Evolutionary conservation across 2,888 invertebrate genomes (phyloP).

Genomic region (Acleris sparsana): DNA sequence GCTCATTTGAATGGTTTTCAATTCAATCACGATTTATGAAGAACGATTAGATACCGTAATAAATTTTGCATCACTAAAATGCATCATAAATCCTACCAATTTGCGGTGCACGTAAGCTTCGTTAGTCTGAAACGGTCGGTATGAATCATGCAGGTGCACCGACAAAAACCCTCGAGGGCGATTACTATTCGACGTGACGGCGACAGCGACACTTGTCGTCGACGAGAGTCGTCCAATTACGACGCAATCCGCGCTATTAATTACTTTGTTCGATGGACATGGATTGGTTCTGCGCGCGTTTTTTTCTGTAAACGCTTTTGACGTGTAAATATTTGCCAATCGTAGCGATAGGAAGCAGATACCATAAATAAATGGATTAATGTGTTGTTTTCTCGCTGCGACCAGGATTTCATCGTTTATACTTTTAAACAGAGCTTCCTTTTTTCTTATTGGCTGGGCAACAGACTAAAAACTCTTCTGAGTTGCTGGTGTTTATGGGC

Average conservation of each 20-base stretch:
- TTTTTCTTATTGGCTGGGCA: no score
- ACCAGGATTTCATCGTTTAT: no score
- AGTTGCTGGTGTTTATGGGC: no score
- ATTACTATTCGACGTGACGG: constrained; percentile 68
- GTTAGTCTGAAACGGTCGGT: constrained; percentile 31
- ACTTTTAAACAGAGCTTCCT: no score
- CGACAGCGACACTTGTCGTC: constrained; percentile 37
- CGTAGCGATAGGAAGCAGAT: no score
- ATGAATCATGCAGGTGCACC: constrained; percentile 43
- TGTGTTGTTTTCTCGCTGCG: no score
- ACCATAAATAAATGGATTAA: no score
- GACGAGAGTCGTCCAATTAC: constrained; percentile 71
- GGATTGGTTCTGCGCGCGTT: constrained; percentile 37
- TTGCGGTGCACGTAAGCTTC: constrained; percentile 5
- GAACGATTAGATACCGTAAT: background rate
- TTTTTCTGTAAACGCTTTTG: constrained; percentile 1
- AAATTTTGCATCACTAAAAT: background rate
- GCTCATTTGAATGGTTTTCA: no score
- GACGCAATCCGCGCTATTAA: constrained; percentile 62
- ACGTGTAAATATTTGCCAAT: no score
- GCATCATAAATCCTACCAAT: background rate
- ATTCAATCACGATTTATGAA: no score
- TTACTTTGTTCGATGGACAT: constrained; percentile 58
- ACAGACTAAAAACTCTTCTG: no score
- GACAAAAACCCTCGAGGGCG: constrained; percentile 60